Base-by-base conservation (phyloP, 2,113 vertebrate species). In the Dascyllus trimaculatus region DNA sequence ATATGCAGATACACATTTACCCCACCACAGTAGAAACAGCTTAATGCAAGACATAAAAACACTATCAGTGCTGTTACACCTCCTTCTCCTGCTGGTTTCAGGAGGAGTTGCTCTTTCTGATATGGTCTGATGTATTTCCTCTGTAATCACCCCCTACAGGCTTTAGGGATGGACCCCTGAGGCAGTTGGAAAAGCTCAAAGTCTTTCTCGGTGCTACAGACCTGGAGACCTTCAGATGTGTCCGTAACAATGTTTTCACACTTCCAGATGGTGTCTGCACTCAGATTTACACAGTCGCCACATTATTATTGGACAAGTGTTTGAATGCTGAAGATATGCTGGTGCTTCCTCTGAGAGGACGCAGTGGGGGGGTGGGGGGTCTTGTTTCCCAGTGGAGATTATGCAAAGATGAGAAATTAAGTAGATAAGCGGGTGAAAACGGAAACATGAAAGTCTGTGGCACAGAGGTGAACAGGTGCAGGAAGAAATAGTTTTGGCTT, bases 121-220 rank as follows among this genome's bases (percentile, higher is more conserved):
- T 35, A 43, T 63, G 45, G 26, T 25, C 58, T 52, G 4, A 7
- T 61, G 29, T 38, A 29, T 52, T 49, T 59, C 5, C 38, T 71
- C 45, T 48, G 14, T 54, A 68, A 68, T 80, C 57, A 53, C 26
- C 40, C 18, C 57, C 53, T 59, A 18, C 38, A 49, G 38, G 40
- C 38, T 56, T 62, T 54, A 38, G 74, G 24, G 56, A 19, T 21
- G n/a, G 26, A 54, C 38, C 38, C 70, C 70, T 62, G 70, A 48
- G 68, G 76, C 62, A 51, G 35, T 26, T 29, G 11, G 46, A 46
- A 66, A 80, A 59, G 43, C 60, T 72, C 19, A 53, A 32, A 53
- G 43, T 19, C 45, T 19, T 1, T 3, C 19, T 11, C 40, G 17
- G 40, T 2, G 3, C 32, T 15, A 25, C 46, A 38, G 19, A 29